Base-by-base conservation (phyloP, 2,797 vertebrate species). In the Helicolenus hilgendorfi region DNA sequence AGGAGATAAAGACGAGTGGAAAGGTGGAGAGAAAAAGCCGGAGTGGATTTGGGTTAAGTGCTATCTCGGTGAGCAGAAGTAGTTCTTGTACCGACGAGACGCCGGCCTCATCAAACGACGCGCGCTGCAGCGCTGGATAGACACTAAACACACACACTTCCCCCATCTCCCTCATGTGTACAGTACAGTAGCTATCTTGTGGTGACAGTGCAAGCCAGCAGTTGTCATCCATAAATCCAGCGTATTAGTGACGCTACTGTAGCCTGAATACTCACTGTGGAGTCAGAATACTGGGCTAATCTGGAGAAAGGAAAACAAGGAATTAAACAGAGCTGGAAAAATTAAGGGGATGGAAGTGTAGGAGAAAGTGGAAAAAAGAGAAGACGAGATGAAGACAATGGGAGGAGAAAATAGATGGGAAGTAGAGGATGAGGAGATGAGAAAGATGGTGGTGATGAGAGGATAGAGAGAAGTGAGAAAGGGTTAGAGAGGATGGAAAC, bases 151-250 rank as follows among this genome's bases (percentile, higher is more conserved):
- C 29, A 69, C 58, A 62, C 64, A 76, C 26, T 45, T 31, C 26
- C 62, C 45, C 41, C 58, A 58, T 83, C 81, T 87, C 83, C 45
- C 72, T 53, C 49, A 20, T 84, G 75, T 85, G 76, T 89, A 87
- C 74, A 72, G 84, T 88, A 89, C 68, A 75, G 62, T 64, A 82
- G 84, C 78, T 89, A 88, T 94, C 90, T 83, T 88, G 75, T 89
- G 83, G 89, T 93, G 93, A 94, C 92, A 93, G 89, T 77, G 79
- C 84, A 88, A 93, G 90, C 83, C 88, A 82, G 86, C 65, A 68
- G 91, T 93, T 93, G 94, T 95, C 92, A 92, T 88, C 89, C 77
- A 83, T 94, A 95, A 95, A 96, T 93, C 91, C 89, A 13, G 41
- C 68, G 83, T 84, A 91, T 94, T 89, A 92, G 89, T 71, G 90